Percentiles rank a stretch among this genome's conserved stretches.
Evolutionary conservation across 92 coral and sea anemone genomes (phyloP).

Genomic region (Pocillopora grandis): DNA sequence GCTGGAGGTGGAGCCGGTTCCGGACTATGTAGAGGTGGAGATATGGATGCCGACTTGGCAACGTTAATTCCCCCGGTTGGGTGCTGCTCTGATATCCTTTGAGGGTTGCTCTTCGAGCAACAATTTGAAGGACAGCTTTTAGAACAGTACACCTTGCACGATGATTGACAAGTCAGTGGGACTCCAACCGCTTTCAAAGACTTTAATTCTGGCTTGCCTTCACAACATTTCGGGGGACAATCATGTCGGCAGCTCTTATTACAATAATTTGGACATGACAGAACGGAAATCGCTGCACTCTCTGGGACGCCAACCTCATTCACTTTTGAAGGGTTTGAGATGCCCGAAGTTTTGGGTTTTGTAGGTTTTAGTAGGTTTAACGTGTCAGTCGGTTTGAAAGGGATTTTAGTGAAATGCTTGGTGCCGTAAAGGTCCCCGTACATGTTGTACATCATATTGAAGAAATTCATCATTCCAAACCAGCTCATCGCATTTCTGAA

Average conservation of each 20-base stretch:
- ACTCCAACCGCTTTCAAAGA: not conserved
- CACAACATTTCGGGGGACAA: constrained; percentile 60
- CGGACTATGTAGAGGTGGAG: not conserved
- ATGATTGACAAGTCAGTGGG: constrained; percentile 23
- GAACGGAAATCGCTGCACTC: not conserved
- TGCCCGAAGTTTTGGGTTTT: not conserved
- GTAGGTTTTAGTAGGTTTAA: not conserved
- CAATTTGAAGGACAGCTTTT: constrained; percentile 38
- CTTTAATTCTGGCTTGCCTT: not conserved
- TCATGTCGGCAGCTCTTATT: constrained; percentile 37
- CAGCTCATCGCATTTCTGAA: constrained; percentile 76
- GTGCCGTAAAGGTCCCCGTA: constrained; percentile 47
- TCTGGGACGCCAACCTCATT: constrained; percentile 32
- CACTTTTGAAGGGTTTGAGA: not conserved
- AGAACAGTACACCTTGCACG: constrained; percentile 47
- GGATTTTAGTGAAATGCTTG: constrained; percentile 12
- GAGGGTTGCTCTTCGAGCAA: constrained; percentile 9
- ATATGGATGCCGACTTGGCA: not conserved
- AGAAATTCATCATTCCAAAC: constrained; percentile 86
- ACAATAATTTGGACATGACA: constrained; percentile 24
- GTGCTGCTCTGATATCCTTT: not conserved
- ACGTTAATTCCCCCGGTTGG: constrained; percentile 3
- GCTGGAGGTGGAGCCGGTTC: not conserved
- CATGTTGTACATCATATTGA: constrained; percentile 75
- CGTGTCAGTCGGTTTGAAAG: not conserved